phyloP scores from a whole-genome alignment of 2,113 vertebrate species.

The Oncorhynchus tshawytscha region DNA sequence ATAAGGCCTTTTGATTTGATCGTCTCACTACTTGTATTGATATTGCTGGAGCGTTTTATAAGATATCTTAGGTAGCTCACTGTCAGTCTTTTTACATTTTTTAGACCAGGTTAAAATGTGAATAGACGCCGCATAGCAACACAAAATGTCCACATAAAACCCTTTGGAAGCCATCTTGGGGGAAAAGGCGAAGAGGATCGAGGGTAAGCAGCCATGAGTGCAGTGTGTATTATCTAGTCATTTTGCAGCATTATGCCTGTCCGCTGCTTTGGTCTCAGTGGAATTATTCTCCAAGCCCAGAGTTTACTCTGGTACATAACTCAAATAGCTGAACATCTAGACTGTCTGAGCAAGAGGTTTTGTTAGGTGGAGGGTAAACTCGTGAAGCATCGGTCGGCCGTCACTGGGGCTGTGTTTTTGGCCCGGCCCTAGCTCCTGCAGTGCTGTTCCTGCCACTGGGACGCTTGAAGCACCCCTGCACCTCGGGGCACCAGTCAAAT shows the following conservation, averaged over 20 bases:
- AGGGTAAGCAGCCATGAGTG: background rate
- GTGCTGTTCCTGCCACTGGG: background rate
- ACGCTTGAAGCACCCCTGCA: background rate
- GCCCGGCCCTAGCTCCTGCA: background rate
- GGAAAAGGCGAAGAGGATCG: background rate
- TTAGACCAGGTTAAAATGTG: background rate
- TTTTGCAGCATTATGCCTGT: background rate
- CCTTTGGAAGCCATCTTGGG: background rate
- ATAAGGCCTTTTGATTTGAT: too few species aligned
- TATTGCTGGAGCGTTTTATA: background rate
- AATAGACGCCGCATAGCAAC: background rate
- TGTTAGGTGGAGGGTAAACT: background rate
- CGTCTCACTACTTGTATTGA: too few species aligned
- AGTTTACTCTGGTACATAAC: background rate
- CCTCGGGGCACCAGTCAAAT: background rate
- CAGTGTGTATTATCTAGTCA: background rate
- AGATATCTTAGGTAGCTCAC: background rate
- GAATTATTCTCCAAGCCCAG: background rate
- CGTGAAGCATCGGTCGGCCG: background rate
- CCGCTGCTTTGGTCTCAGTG: background rate
- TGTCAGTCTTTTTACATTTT: background rate
- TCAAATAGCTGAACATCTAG: too few species aligned
- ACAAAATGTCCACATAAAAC: background rate
- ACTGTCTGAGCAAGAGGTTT: background rate
- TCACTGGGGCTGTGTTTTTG: background rate